phyloP scores from a whole-genome alignment of 2,113 vertebrate genomes.

The Neomonachus schauinslandi region DNA sequence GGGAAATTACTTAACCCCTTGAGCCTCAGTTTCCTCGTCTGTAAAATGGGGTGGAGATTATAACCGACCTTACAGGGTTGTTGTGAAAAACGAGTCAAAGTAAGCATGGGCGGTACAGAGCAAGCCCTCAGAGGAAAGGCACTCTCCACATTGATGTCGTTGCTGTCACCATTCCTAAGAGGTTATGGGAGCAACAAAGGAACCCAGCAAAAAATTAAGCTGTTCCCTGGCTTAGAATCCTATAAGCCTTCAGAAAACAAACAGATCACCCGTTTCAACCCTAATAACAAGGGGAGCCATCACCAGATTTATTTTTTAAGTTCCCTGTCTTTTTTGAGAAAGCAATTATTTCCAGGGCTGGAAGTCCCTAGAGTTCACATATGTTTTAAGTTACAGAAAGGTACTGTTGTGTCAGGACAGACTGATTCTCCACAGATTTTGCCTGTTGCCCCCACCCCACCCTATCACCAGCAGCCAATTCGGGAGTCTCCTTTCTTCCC shows the following conservation, averaged over 20 bases:
- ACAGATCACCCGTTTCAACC: background rate
- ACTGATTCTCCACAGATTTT: background rate
- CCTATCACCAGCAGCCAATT: background rate
- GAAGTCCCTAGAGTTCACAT: background rate
- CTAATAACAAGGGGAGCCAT: background rate
- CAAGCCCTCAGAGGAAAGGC: background rate
- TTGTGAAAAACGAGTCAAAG: background rate
- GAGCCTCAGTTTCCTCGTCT: background rate
- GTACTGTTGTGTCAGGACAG: background rate
- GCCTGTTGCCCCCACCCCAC: fast-evolving
- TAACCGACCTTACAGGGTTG: background rate
- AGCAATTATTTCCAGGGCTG: background rate
- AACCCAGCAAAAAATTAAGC: background rate
- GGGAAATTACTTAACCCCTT: background rate
- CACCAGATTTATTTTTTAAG: background rate
- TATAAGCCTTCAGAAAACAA: background rate
- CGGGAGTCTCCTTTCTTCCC: background rate
- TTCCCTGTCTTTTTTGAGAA: background rate
- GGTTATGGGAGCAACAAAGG: background rate
- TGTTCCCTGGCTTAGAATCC: background rate
- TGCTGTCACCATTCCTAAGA: background rate
- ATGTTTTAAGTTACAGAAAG: background rate
- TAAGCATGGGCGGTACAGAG: fast-evolving
- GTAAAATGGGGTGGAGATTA: background rate
- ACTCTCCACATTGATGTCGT: fast-evolving